Evolutionary conservation across 2,888 invertebrate species (phyloP).

Genomic region (Sturmia bella): DNA sequence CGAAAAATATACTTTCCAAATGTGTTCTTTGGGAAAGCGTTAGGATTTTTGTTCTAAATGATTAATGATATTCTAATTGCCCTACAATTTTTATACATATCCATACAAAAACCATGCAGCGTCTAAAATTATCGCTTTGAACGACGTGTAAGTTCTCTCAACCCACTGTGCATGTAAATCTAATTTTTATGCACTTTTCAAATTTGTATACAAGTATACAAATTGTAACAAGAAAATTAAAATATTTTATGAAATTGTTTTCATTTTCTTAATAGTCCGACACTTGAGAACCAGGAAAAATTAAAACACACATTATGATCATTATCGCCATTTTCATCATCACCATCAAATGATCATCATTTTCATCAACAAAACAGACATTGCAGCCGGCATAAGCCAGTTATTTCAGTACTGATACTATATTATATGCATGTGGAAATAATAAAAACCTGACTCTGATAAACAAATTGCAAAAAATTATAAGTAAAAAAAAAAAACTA

Average conservation of each 20-base stretch:
- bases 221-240: constrained; percentile 2
- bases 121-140: too few species aligned
- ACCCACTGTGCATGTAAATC: constrained; percentile 37
- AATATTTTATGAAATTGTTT: constrained; percentile 2
- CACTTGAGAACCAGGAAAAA: constrained; percentile 68
- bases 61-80: too few species aligned
- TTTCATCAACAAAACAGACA: not conserved
- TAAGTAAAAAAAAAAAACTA: constrained; percentile 8
- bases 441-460: constrained; percentile 62
- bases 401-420: constrained; percentile 11
- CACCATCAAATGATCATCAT: not conserved
- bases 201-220: not conserved
- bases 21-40: too few species aligned
- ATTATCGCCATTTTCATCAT: constrained; percentile 17
- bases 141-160: not conserved
- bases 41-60: too few species aligned
- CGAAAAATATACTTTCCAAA: too few species aligned
- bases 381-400: constrained; percentile 26
- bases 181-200: not conserved
- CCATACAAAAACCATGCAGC: too few species aligned
- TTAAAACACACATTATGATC: constrained; percentile 15
- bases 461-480: constrained; percentile 34
- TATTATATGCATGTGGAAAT: constrained; percentile 26
- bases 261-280: constrained; percentile 29
- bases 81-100: too few species aligned